These are phyloP conservation scores for Laticauda colubrina DNA, from an alignment of 2,113 vertebrate genomes.

Conservation along the genomic window DNA sequence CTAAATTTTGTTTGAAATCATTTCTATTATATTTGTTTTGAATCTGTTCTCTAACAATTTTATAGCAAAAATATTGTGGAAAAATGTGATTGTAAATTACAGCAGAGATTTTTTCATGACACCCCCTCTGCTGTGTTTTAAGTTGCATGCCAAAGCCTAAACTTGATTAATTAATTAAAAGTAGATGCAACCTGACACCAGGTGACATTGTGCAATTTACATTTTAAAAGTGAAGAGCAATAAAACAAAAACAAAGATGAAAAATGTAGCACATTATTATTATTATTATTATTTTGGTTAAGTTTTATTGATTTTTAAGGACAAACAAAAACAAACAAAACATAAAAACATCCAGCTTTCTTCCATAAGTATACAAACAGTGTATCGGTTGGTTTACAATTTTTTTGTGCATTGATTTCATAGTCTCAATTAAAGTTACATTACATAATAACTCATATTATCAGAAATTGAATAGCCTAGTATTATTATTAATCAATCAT, in stretches of 20 bases:
- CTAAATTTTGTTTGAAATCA: neutral
- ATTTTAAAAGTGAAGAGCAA: neutral
- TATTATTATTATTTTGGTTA: too few relatives aligned
- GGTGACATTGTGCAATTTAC: neutral
- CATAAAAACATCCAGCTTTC: too few relatives aligned
- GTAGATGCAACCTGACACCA: neutral
- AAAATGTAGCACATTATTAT: neutral
- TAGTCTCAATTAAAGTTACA: too few relatives aligned
- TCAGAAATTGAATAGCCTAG: too few relatives aligned
- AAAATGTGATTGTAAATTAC: neutral
- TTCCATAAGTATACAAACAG: too few relatives aligned
- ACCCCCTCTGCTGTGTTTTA: neutral
- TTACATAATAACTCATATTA: too few relatives aligned
- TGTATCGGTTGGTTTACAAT: too few relatives aligned
- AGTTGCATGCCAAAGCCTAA: neutral
- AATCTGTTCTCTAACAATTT: neutral
- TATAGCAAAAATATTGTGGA: neutral
- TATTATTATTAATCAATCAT: too few relatives aligned
- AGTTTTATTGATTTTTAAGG: too few relatives aligned
- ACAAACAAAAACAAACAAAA: too few relatives aligned
- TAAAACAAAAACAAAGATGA: neutral
- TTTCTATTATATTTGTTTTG: neutral
- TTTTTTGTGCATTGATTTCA: too few relatives aligned
- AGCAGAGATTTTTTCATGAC: neutral
- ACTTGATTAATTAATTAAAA: neutral